A percentile compares a stretch with the other conserved stretches of the same genome.
Conservation (phyloP, 1,140 invertebrate species). For the Hycleus phaleratus region DNA sequence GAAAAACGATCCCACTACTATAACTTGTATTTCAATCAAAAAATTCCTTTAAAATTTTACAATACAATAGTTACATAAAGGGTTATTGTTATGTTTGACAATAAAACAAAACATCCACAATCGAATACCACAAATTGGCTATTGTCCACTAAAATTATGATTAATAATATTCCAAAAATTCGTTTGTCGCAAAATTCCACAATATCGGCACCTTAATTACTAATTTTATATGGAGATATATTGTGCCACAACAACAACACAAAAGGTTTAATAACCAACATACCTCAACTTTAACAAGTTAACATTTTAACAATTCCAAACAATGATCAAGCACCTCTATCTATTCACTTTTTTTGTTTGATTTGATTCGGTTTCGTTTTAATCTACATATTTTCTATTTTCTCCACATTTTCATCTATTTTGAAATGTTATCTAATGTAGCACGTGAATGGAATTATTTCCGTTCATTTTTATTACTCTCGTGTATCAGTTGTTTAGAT, state of each 20-base stretch:
- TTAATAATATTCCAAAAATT: slow-evolving; percentile 33
- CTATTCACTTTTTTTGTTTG: too few relatives aligned
- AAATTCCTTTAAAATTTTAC: too few relatives aligned
- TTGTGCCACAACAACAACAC: slow-evolving; percentile 1
- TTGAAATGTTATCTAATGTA: slow-evolving; percentile 9
- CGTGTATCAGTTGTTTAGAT: too few relatives aligned
- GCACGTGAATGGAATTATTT: slow-evolving; percentile 6
- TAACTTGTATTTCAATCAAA: too few relatives aligned
- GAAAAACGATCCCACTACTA: too few relatives aligned
- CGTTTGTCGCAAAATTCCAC: slow-evolving; percentile 24
- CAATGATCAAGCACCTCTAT: too few relatives aligned
- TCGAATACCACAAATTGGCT: slow-evolving; percentile 28
- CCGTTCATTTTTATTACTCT: neutral
- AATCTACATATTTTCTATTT: too few relatives aligned
- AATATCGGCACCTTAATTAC: slow-evolving; percentile 32
- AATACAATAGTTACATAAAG: too few relatives aligned
- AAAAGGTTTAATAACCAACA: slow-evolving; percentile 39
- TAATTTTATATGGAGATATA: slow-evolving; percentile 23
- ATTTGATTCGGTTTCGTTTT: too few relatives aligned
- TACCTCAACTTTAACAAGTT: slow-evolving; percentile 18
- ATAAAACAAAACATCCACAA: slow-evolving; percentile 12
- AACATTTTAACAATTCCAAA: too few relatives aligned
- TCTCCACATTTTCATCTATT: neutral
- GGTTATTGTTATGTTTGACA: too few relatives aligned
- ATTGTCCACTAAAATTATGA: slow-evolving; percentile 22